A percentile compares a stretch with the other conserved stretches of the same genome.
phyloP scores from a whole-genome alignment of 1,140 invertebrate genomes.

The honey bee (Apis mellifera) region Amel_HAv3.1 CM009931.2:9336501-9337000 shows the following conservation, averaged over 20 bases:
- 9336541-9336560: conserved; percentile 97
- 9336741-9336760: conserved; percentile 51
- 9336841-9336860: conserved; percentile 57
- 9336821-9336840: conserved; percentile 42
- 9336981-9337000: not conserved
- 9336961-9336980: conserved; percentile 4
- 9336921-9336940: conserved; percentile 65
- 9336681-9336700: conserved; percentile 16
- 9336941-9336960: conserved; percentile 50
- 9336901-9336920: conserved; percentile 68
- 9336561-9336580: conserved; percentile 98
- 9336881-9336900: conserved; percentile 50
- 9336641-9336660: conserved; percentile 7
- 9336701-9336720: conserved; percentile 78
- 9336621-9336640: not conserved
- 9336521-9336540: conserved; percentile 98
- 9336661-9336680: conserved; percentile 9
- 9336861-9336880: conserved; percentile 13
- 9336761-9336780: conserved; percentile 16
- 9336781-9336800: not conserved
- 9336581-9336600: conserved; percentile 94
- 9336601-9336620: conserved; percentile 20
- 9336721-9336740: conserved; percentile 60
- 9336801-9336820: not conserved
- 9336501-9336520: conserved; percentile 97